Evolutionary conservation across 2,888 invertebrate genomes (phyloP).

Genomic region (Drosophila ustulata): DNA sequence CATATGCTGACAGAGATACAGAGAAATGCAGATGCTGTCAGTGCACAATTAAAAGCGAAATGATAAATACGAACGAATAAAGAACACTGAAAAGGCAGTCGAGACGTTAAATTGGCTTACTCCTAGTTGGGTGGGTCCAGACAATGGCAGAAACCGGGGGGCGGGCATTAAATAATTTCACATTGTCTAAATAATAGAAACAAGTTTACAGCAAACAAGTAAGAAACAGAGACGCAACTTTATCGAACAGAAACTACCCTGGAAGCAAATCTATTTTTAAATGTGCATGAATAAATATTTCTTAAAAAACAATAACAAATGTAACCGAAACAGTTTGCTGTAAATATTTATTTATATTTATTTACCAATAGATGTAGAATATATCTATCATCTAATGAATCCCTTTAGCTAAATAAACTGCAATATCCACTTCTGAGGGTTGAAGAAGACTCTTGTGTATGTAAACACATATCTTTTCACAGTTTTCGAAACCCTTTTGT

Average conservation of each 20-base stretch:
- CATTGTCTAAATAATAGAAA: constrained; percentile 30
- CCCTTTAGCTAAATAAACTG: not conserved
- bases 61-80: constrained; percentile 66
- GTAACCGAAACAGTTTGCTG: not conserved
- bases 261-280: not conserved
- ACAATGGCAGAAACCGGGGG: constrained; percentile 43
- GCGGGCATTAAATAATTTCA: constrained; percentile 62
- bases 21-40: constrained; percentile 35
- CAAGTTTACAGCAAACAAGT: constrained; percentile 20
- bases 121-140: constrained; percentile 20
- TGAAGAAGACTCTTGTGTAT: not conserved
- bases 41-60: constrained; percentile 72
- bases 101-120: constrained; percentile 43
- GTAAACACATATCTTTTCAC: constrained; percentile 3
- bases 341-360: not conserved
- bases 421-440: not conserved
- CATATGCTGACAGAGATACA: not conserved
- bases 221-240: not conserved
- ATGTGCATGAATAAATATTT: not conserved
- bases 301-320: not conserved
- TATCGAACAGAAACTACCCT: constrained; percentile 6
- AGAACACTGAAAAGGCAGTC: constrained; percentile 61
- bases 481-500: constrained; percentile 11
- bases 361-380: not conserved
- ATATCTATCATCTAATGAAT: not conserved